phyloP scores from a whole-genome alignment of 2,797 vertebrate species.

The Linurgus olivaceus region DNA sequence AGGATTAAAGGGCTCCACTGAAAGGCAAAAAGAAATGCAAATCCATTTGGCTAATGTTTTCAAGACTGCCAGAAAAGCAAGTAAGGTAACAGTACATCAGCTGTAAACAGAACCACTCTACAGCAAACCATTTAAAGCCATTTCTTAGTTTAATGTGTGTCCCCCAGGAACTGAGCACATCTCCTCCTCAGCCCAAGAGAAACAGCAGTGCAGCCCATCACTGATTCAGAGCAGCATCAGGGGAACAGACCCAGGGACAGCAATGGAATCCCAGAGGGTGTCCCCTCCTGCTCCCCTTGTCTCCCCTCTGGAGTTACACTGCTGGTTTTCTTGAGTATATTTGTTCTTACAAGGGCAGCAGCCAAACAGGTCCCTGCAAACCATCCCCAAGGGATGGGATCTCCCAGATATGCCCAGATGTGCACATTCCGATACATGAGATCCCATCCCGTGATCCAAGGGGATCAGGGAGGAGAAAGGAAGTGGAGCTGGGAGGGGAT shows the following conservation, averaged over 20 bases:
- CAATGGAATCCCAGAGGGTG: not conserved
- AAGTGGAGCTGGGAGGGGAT: not conserved
- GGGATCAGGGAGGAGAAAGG: not conserved
- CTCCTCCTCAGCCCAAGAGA: not conserved
- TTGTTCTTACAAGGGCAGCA: not conserved
- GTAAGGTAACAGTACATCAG: not conserved
- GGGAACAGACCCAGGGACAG: not conserved
- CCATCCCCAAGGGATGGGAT: not conserved
- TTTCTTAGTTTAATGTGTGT: not conserved
- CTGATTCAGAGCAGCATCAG: not conserved
- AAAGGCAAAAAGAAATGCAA: slow-evolving; percentile 80
- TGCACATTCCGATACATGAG: not conserved
- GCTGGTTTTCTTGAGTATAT: not conserved
- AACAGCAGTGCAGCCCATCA: not conserved
- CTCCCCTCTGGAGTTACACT: not conserved
- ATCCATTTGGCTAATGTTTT: slow-evolving; percentile 48
- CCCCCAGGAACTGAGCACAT: not conserved
- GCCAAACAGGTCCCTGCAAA: not conserved
- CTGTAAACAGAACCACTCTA: not conserved
- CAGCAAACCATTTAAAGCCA: not conserved
- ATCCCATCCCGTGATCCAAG: not conserved
- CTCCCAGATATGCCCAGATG: not conserved
- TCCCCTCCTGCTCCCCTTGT: not conserved
- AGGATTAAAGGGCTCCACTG: slow-evolving; percentile 99
- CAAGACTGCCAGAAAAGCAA: not conserved